These are phyloP conservation scores for Cettia cetti DNA, from an alignment of 2,113 vertebrate genomes.

Conservation along the genomic window DNA sequence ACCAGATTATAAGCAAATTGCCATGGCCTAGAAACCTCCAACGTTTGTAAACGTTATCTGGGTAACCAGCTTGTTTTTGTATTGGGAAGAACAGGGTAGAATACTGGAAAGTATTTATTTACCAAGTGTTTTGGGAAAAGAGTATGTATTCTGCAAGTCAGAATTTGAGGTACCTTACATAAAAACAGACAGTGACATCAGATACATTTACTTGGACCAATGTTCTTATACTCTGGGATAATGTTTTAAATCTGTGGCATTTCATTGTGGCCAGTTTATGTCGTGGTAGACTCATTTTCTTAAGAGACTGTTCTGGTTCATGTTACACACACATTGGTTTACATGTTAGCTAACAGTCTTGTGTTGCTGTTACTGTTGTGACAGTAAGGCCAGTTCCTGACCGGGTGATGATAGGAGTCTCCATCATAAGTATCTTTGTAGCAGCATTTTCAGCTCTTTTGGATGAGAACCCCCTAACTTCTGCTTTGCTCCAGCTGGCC, in stretches of 20 bases:
- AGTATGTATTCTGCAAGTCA: background rate
- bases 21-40: background rate
- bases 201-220: background rate
- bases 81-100: background rate
- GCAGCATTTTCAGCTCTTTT: background rate
- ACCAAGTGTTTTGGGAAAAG: background rate
- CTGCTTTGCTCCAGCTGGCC: background rate
- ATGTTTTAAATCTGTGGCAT: background rate
- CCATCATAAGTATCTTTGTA: background rate
- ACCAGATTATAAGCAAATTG: background rate
- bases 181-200: background rate
- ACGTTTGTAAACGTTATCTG: fast-evolving
- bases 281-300: background rate
- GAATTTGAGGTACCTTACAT: background rate
- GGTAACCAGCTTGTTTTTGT: background rate
- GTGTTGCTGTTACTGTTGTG: background rate
- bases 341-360: background rate
- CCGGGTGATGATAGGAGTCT: background rate
- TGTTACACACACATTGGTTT: background rate
- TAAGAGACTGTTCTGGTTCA: background rate
- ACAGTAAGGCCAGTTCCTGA: background rate
- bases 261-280: background rate
- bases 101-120: background rate
- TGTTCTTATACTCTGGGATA: background rate
- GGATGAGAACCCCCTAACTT: background rate